These are phyloP conservation scores for Aix galericulata DNA, from an alignment of 2,113 vertebrate genomes.

Conservation along the genomic window DNA sequence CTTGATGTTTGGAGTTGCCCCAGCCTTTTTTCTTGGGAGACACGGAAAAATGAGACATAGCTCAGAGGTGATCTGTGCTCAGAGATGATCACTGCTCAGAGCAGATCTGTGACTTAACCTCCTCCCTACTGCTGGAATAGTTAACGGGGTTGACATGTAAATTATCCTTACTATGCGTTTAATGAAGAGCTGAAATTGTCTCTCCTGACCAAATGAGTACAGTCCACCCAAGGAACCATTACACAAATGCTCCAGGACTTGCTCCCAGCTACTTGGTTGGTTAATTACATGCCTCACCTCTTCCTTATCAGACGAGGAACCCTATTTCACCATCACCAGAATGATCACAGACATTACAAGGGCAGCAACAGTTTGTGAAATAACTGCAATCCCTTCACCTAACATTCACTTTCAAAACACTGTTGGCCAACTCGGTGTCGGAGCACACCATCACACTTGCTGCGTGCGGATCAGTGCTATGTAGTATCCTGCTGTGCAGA, in stretches of 20 bases:
- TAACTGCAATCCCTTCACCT: constrained; percentile 7
- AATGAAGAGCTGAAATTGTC: constrained; percentile 26
- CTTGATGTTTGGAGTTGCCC: not conserved
- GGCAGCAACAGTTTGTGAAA: not conserved
- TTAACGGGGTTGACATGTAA: constrained; percentile 57
- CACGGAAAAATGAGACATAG: constrained; percentile 18
- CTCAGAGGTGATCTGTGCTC: constrained; percentile 9
- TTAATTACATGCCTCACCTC: constrained; percentile 26
- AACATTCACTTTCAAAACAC: not conserved
- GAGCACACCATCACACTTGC: not conserved
- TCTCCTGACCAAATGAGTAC: not conserved
- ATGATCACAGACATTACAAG: not conserved
- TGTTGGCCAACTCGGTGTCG: not conserved
- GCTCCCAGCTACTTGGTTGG: constrained; percentile 30
- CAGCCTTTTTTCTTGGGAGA: not conserved
- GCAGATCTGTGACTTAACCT: not conserved
- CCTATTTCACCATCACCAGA: constrained; percentile 31
- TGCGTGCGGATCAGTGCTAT: not conserved
- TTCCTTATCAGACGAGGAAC: constrained; percentile 30
- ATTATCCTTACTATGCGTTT: constrained; percentile 14
- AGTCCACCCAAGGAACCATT: constrained; percentile 46
- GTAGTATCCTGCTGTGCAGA: not conserved
- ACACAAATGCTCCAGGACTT: constrained; percentile 13
- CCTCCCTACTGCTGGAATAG: constrained; percentile 1
- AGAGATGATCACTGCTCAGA: not conserved